phyloP scores from a whole-genome alignment of 2,888 invertebrate genomes.

The Xestia xanthographa region DNA sequence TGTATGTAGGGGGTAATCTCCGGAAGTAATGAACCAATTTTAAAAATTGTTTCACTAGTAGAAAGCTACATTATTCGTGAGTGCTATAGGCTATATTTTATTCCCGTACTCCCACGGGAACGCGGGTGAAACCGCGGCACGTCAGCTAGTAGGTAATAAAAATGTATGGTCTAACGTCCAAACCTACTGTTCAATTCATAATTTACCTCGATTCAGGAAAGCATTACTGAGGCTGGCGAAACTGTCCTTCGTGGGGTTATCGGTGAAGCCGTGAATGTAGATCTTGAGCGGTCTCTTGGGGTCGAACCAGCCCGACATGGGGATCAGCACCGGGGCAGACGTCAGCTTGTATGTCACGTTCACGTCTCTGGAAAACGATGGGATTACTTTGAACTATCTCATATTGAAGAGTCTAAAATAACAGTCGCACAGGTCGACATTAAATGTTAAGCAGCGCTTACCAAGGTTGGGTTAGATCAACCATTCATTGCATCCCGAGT shows the following conservation, averaged over 20 bases:
- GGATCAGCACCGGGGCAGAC: slow-evolving; percentile 32
- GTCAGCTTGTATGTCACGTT: slow-evolving; percentile 48
- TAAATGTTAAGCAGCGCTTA: no score
- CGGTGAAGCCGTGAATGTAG: slow-evolving; percentile 70
- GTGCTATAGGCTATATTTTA: no score
- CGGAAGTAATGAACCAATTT: no score
- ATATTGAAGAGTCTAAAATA: not conserved
- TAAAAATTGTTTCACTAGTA: no score
- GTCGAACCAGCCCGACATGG: slow-evolving; percentile 35
- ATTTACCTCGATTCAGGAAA: slow-evolving; percentile 70
- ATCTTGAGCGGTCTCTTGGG: slow-evolving; percentile 53
- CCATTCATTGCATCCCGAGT: no score
- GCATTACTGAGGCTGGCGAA: slow-evolving; percentile 61
- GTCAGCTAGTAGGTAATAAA: no score
- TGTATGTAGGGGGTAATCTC: no score
- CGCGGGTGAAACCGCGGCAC: no score
- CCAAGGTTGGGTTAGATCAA: no score
- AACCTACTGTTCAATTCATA: not conserved
- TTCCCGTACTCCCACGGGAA: no score
- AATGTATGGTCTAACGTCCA: not conserved
- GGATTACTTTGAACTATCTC: not conserved
- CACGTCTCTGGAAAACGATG: slow-evolving; percentile 30
- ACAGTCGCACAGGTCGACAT: no score
- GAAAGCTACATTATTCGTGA: no score
- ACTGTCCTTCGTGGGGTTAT: slow-evolving; percentile 63